Evolutionary conservation across 2,888 invertebrate species (phyloP), one percentile per base, ranked within the genome.

Genomic region (Timandra comae): DNA sequence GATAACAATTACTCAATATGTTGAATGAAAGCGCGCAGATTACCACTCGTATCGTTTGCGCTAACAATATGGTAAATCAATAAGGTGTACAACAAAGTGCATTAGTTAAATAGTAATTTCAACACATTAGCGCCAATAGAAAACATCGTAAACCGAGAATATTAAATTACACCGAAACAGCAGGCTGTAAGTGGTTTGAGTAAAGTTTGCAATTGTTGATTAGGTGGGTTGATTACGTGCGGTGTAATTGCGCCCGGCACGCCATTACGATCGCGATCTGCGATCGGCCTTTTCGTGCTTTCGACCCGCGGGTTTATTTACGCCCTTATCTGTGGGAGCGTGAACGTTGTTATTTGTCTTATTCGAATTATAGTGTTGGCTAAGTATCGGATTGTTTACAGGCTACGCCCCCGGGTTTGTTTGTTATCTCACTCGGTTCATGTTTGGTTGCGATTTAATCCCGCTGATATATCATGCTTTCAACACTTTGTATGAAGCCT

Each of bases 151-250:
- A 16, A 16, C 56, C 33, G 44, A 47, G 52, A 52, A 60, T 61
- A 64, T 69, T 67, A 66, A 70, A 69, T 56, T 45, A 52, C 43
- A 48, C 55, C 58, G 52, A 62, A 64, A 63, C 60, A 60, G 56
- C 56, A 57, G 51, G 55, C 59, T 43, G 50, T 50, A 65, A 60
- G 66, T 59, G 62, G 54, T 56, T 59, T 57, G 47, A 47, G 56
- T 59, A 55, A 66, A 67, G 56, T 68, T 68, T 56, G 56, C 62
- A 56, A 61, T 67, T 61, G 65, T 61, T 64, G 58, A 56, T 62
- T 52, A 54, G 48, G 44, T 35, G 52, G 45, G 48, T 62, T 57
- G 50, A 59, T 60, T 60, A 57, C 56, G 24, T 38, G 40, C 21
- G 29, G 35, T 35, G 41, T 47, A 49, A 52, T 49, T 49, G 41